Evolutionary conservation across 2,113 vertebrate genomes (phyloP).

Genomic region (Dicentrarchus labrax): DNA sequence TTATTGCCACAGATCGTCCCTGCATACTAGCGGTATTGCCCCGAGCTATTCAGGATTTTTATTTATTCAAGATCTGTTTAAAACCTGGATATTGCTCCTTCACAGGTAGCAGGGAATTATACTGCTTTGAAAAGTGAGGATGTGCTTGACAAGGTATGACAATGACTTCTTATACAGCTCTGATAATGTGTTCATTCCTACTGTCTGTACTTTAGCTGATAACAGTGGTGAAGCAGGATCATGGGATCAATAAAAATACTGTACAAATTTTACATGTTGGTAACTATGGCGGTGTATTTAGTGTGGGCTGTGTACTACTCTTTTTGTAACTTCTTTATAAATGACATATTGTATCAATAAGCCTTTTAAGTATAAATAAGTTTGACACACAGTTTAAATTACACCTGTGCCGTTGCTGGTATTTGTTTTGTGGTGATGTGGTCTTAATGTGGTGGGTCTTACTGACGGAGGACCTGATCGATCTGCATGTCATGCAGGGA

Average conservation of each 20-base stretch:
- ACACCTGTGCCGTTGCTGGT: too few species aligned
- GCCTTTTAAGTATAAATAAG: too few species aligned
- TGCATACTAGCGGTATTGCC: not conserved
- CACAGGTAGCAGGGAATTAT: slow-evolving; percentile 3
- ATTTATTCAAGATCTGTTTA: slow-evolving; percentile 12
- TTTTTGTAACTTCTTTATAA: too few species aligned
- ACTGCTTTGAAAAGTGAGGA: slow-evolving; percentile 8
- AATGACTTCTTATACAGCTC: slow-evolving; percentile 1
- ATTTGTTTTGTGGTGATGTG: too few species aligned
- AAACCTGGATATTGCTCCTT: slow-evolving; percentile 15
- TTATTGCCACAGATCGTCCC: not conserved
- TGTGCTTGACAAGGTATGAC: not conserved
- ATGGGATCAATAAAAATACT: not conserved
- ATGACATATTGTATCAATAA: too few species aligned
- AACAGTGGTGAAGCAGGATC: not conserved
- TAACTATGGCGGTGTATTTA: too few species aligned
- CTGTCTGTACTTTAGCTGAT: slow-evolving; percentile 1
- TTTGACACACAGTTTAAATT: too few species aligned
- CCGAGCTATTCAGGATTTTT: slow-evolving; percentile 3
- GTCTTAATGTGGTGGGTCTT: too few species aligned
- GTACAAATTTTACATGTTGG: not conserved
- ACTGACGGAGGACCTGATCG: too few species aligned
- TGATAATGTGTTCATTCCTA: slow-evolving; percentile 6
- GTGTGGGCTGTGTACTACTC: not conserved
- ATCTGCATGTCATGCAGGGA: too few species aligned